A percentile compares a stretch with the other conserved stretches of the same genome.
phyloP scores from a whole-genome alignment of 1,140 invertebrate genomes.

The Phocides pigmalion region DNA sequence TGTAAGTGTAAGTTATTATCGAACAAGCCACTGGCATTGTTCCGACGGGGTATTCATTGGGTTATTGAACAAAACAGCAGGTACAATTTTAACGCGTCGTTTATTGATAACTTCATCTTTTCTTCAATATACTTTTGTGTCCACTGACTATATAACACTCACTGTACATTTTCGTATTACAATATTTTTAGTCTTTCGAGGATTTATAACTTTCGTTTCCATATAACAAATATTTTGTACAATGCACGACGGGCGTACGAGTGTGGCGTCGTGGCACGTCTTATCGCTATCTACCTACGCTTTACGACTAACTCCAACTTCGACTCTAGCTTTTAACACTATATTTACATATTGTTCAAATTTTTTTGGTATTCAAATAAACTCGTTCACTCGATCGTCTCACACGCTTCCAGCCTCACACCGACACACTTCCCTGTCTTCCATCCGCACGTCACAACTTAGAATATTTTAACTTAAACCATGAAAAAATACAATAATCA shows the following conservation, averaged over 20 bases:
- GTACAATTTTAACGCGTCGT: constrained; percentile 80
- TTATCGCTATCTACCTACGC: constrained; percentile 73
- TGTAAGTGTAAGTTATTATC: not conserved
- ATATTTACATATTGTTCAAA: constrained; percentile 82
- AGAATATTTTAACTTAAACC: constrained; percentile 78
- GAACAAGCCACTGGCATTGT: constrained; percentile 7
- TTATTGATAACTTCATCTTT: constrained; percentile 81
- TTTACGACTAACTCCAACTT: constrained; percentile 74
- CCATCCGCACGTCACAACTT: constrained; percentile 70
- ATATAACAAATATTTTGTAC: constrained; percentile 83
- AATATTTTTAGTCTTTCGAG: constrained; percentile 80
- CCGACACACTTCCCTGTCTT: constrained; percentile 52
- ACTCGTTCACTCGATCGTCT: constrained; percentile 71
- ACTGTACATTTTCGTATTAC: constrained; percentile 83
- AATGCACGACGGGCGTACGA: constrained; percentile 75
- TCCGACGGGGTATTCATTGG: constrained; percentile 36
- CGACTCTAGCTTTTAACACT: constrained; percentile 70
- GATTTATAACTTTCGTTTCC: constrained; percentile 75
- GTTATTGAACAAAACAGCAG: constrained; percentile 72
- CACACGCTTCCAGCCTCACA: constrained; percentile 38
- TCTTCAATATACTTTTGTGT: constrained; percentile 82
- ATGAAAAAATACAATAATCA: constrained; percentile 80
- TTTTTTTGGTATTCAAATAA: constrained; percentile 83
- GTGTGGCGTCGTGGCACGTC: constrained; percentile 76
- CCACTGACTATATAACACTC: constrained; percentile 83